These are phyloP conservation scores for Julus scanicus DNA, from an alignment of 2,888 invertebrate genomes.

Conservation along the genomic window DNA sequence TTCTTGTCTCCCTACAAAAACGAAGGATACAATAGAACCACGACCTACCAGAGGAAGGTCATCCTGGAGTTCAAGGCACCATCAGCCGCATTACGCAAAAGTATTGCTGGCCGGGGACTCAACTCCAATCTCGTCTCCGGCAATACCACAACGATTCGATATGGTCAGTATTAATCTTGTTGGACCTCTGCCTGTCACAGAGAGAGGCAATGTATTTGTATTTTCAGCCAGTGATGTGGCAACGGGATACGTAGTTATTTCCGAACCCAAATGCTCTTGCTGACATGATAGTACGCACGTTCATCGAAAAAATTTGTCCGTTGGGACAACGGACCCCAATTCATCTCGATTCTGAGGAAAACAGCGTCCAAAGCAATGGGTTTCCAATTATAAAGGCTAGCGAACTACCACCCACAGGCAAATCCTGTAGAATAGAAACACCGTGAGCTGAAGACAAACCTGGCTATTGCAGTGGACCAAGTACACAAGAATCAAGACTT, in stretches of 20 bases:
- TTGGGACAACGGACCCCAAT: background rate
- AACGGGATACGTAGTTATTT: background rate
- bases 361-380: background rate
- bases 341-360: background rate
- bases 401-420: background rate
- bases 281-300: background rate
- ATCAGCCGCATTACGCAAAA: background rate
- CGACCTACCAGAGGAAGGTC: background rate
- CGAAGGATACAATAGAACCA: background rate
- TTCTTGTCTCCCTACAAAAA: background rate
- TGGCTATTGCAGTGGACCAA: background rate
- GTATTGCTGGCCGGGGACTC: background rate
- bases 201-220: no score
- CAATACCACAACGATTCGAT: background rate
- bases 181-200: no score
- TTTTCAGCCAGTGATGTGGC: no score
- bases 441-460: background rate
- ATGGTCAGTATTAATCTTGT: background rate
- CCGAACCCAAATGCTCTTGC: background rate
- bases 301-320: background rate
- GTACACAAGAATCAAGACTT: background rate
- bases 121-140: background rate
- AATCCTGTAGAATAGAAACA: background rate
- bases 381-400: background rate
- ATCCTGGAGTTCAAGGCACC: background rate